Conservation (phyloP, 2,888 invertebrate genomes). For the Trachelus tabidus region DNA sequence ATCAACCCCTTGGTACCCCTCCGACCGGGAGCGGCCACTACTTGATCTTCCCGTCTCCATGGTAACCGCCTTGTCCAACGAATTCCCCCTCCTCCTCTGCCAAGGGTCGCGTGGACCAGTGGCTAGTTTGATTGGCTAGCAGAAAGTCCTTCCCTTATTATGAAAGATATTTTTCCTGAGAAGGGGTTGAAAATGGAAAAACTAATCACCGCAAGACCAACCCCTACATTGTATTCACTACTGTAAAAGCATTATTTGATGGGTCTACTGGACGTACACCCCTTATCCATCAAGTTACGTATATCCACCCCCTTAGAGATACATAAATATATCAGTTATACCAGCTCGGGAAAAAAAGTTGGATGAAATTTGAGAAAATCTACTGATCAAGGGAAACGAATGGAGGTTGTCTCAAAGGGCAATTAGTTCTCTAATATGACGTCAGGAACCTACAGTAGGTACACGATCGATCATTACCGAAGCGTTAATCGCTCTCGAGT, state of each 20-base stretch:
- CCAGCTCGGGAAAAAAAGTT: too few species aligned
- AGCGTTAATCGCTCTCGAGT: constrained; percentile 40
- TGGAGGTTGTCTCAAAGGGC: too few species aligned
- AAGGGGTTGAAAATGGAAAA: constrained; percentile 43
- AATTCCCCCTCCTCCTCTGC: constrained; percentile 31
- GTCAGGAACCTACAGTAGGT: too few species aligned
- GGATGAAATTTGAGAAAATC: too few species aligned
- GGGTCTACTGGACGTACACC: too few species aligned
- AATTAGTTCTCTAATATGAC: too few species aligned
- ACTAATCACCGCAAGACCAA: not conserved
- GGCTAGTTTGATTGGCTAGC: not conserved
- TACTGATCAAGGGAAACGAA: too few species aligned
- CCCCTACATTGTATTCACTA: too few species aligned
- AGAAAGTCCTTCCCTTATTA: constrained; percentile 38
- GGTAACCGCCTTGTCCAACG: constrained; percentile 61
- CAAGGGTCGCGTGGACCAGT: not conserved
- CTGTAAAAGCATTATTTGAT: too few species aligned
- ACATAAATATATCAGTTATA: too few species aligned
- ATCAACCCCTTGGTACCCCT: constrained; percentile 48
- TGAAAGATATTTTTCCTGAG: constrained; percentile 41
- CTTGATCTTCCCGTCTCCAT: constrained; percentile 55
- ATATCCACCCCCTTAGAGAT: too few species aligned
- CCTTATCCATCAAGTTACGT: too few species aligned
- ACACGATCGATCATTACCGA: constrained; percentile 48
- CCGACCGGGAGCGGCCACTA: constrained; percentile 32